Conservation (phyloP, 2,113 vertebrate species). For the Nothobranchius kuhntae region DNA sequence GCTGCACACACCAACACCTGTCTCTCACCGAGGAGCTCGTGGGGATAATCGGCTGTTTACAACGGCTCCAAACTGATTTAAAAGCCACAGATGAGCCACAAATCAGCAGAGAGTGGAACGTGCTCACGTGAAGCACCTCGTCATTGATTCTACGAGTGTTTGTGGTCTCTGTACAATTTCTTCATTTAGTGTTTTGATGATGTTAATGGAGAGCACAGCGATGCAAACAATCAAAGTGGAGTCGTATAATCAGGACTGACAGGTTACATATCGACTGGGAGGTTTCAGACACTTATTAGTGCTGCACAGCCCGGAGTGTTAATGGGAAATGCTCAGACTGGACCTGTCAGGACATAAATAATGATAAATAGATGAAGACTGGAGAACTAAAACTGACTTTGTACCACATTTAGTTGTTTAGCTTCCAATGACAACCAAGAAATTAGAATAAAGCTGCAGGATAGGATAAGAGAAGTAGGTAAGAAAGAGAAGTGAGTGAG, state of each 20-base stretch:
- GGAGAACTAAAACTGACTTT: neutral
- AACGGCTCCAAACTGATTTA: conserved; percentile 4
- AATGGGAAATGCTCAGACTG: neutral
- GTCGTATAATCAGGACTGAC: conserved; percentile 11
- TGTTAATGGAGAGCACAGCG: neutral
- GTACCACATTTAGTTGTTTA: neutral
- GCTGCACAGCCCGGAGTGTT: neutral
- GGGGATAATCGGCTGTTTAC: conserved; percentile 34
- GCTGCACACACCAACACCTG: conserved; percentile 19
- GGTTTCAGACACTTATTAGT: conserved; percentile 11
- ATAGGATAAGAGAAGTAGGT: no score
- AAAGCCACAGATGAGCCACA: conserved; percentile 7
- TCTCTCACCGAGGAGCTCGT: conserved; percentile 16
- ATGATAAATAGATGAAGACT: neutral
- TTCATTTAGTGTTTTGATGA: conserved; percentile 4
- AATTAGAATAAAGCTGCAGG: neutral
- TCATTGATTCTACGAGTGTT: conserved; percentile 1
- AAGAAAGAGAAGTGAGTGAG: no score
- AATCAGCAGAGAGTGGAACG: neutral
- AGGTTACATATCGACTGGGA: conserved; percentile 13
- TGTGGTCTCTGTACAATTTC: neutral
- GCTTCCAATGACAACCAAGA: no score
- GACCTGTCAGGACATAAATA: neutral
- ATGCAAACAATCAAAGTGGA: conserved; percentile 2
- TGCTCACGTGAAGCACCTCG: neutral